Evolutionary conservation across 1,140 invertebrate species (phyloP).

Genomic region (Pemphigus obesinymphae): DNA sequence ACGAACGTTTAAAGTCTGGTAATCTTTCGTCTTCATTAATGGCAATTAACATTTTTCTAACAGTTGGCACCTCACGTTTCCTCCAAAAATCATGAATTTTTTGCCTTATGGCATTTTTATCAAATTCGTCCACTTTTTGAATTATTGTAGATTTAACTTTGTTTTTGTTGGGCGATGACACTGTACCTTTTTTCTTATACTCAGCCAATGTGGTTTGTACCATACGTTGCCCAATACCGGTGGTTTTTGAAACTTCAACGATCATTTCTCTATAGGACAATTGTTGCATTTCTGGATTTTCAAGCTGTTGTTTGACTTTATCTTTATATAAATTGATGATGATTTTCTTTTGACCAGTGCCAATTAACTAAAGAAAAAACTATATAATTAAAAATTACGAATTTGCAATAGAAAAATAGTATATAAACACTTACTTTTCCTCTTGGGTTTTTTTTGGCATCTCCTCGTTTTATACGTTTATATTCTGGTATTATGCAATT

Average conservation of each 20-base stretch:
- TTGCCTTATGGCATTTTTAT: too few relatives aligned
- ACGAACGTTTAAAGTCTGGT: not conserved
- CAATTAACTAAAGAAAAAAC: not conserved
- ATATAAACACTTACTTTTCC: conserved; percentile 7
- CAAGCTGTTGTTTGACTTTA: not conserved
- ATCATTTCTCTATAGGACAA: not conserved
- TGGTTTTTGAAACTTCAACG: not conserved
- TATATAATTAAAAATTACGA: conserved; percentile 3
- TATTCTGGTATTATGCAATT: not conserved
- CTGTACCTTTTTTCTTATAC: not conserved
- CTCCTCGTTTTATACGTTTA: not conserved
- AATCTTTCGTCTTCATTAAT: not conserved
- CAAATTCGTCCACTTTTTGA: not conserved
- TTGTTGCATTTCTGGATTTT: not conserved
- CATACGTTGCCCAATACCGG: not conserved
- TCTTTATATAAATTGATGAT: not conserved
- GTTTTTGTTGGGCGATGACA: not conserved
- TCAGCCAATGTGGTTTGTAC: not conserved
- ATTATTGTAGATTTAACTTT: not conserved
- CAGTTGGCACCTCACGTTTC: not conserved
- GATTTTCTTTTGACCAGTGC: not conserved
- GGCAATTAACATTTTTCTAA: not conserved
- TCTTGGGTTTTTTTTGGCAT: not conserved
- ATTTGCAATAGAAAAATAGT: not conserved
- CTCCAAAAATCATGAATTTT: not conserved